Evolutionary conservation across 2,113 vertebrate species (phyloP), one percentile per base, ranked within the genome.

Genomic region (Carassius carassius): DNA sequence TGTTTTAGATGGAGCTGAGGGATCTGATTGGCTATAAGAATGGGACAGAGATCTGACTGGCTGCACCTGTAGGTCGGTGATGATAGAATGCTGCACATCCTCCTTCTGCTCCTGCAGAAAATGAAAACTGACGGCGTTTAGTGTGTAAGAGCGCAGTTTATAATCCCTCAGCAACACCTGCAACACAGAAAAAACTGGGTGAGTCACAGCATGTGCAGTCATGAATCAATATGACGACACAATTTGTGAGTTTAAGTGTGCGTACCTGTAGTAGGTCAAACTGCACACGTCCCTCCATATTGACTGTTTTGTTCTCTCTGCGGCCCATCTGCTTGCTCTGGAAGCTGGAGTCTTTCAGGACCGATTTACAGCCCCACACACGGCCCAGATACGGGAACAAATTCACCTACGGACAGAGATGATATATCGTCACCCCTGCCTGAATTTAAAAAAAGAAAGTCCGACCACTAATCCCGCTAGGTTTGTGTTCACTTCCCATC

Each of bases 61-160:
- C 41, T 69, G 10, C 86, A 95, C 97, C 96, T 98, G 97, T 62
- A 98, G 93, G 88, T 98, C 97, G 0, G 96, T 96, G 89, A 98
- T 98, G 90, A 98, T 97, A 19, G 96, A 97, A 87, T 97, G 97
- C 82, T 98, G 97, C 37, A 98, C 96, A 0, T 97, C 96, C 83
- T 98, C 97, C 86, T 98, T 98, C 90, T 98, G 97, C 87, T 98
- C 97, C 67, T 97, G 97, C 80, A 97, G 91, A 87, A 98, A 98
- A 92, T 98, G 97, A 90, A 94, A 98, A 90, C 96, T 97, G 70
- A 97, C 97, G 0, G 97, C 96, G 0, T 98, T 98, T 37, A 98
- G 92, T 0, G 97, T 96, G 89, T 98, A 98, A 0, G 97, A 98
- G 13, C 97, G 96, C 49, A 98, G 93, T 85, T 97, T 98, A 85